Evolutionary conservation across 2,113 vertebrate genomes (phyloP).

Genomic region (Callocephalon fimbriatum): DNA sequence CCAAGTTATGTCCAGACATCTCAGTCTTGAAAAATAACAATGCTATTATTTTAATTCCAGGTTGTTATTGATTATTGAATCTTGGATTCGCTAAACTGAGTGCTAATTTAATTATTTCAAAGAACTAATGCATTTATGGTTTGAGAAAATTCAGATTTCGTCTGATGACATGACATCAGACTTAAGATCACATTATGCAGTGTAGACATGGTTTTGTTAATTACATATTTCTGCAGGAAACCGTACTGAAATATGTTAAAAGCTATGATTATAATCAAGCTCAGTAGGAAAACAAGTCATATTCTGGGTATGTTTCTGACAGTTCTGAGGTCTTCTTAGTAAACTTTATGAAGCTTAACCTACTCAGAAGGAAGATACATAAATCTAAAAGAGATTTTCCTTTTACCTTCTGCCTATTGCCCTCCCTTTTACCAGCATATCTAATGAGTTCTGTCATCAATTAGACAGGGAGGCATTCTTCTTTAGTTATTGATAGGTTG

Average conservation of each 20-base stretch:
- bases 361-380: not conserved
- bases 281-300: not conserved
- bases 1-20: not conserved
- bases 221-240: not conserved
- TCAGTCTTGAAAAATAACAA: not conserved
- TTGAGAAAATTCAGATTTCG: not conserved
- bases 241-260: not conserved
- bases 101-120: not conserved
- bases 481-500: not conserved
- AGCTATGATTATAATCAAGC: not conserved
- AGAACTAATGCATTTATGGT: not conserved
- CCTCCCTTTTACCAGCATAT: not conserved
- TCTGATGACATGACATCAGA: not conserved
- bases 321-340: not conserved
- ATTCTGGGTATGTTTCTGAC: not conserved
- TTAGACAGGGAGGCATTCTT: not conserved
- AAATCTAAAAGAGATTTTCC: not conserved
- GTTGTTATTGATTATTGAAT: not conserved
- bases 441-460: not conserved
- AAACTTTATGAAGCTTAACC: not conserved
- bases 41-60: not conserved
- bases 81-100: not conserved
- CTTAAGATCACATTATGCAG: not conserved
- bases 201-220: not conserved
- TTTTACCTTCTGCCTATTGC: not conserved